These are phyloP conservation scores for Botrylloides violaceus DNA, from an alignment of 23 tunicate genomes.

Conservation along the genomic window DNA sequence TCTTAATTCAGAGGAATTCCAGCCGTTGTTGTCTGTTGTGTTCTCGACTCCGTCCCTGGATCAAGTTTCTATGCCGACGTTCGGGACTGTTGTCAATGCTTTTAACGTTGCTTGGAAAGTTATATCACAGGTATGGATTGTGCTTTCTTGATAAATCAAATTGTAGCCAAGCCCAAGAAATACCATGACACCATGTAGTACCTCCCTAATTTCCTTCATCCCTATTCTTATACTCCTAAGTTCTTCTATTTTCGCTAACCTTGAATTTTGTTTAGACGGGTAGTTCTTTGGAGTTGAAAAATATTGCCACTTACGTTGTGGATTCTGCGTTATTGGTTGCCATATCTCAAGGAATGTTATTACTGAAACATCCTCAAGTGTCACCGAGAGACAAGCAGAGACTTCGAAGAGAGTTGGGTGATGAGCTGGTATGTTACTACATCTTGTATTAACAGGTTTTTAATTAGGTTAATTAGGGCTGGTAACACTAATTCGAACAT, in stretches of 20 bases:
- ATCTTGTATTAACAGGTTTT: too few species aligned
- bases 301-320: conserved; percentile 28
- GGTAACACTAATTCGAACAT: too few species aligned
- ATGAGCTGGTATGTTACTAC: conserved; percentile 58
- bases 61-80: conserved; percentile 45
- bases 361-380: conserved; percentile 49
- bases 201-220: too few species aligned
- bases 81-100: conserved; percentile 76
- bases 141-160: too few species aligned
- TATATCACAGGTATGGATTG: conserved; percentile 10
- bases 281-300: not conserved
- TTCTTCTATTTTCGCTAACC: too few species aligned
- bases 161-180: too few species aligned
- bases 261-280: not conserved
- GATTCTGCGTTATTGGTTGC: conserved; percentile 48
- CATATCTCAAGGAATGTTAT: conserved; percentile 72
- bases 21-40: conserved; percentile 46
- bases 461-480: too few species aligned
- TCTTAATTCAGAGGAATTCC: conserved; percentile 45
- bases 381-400: conserved; percentile 71
- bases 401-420: conserved; percentile 59
- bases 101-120: conserved; percentile 46
- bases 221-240: too few species aligned
- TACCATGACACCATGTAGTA: too few species aligned
- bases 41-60: conserved; percentile 65